A percentile compares a stretch with the other conserved stretches of the same genome.
Conservation (phyloP, 2,797 vertebrate species). For the Podarcis siculus region DNA sequence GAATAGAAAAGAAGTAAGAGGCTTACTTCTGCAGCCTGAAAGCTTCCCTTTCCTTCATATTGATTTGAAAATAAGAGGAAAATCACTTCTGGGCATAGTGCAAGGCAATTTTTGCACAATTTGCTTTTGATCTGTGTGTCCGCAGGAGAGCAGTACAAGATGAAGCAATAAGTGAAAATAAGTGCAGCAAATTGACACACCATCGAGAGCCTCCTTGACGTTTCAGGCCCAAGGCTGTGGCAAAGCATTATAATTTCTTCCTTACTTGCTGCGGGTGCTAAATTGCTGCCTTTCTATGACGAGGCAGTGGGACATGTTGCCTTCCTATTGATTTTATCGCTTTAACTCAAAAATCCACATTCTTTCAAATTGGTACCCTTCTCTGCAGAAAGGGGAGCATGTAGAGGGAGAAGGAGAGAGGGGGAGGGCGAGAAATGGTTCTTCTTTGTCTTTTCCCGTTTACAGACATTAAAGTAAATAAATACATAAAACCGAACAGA, state of each 20-base stretch:
- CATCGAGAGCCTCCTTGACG: not conserved
- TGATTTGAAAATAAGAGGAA: slow-evolving; percentile 27
- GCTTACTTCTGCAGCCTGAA: slow-evolving; percentile 21
- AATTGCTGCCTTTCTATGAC: not conserved
- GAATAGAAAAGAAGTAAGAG: slow-evolving; percentile 19
- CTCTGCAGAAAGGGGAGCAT: not conserved
- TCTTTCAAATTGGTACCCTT: not conserved
- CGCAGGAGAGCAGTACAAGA: slow-evolving; percentile 22
- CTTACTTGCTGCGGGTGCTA: not conserved
- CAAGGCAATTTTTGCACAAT: not conserved
- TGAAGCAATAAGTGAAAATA: slow-evolving; percentile 42
- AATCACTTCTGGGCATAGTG: slow-evolving; percentile 25
- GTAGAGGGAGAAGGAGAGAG: no score
- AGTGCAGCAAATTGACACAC: slow-evolving; percentile 41
- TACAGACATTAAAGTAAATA: not conserved
- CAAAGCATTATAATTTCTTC: slow-evolving; percentile 24
- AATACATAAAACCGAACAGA: not conserved
- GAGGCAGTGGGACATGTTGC: slow-evolving; percentile 7
- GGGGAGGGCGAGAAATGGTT: not conserved
- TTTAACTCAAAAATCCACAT: slow-evolving; percentile 2
- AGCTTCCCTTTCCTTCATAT: slow-evolving; percentile 25
- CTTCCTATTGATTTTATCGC: not conserved
- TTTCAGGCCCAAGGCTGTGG: slow-evolving; percentile 11
- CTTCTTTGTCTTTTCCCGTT: not conserved
- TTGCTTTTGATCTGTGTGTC: slow-evolving; percentile 29